Percentiles rank a stretch among this genome's conserved stretches.
Conservation (phyloP, 2,888 invertebrate species). For the Galeopsomyia nigrocyanea region DNA sequence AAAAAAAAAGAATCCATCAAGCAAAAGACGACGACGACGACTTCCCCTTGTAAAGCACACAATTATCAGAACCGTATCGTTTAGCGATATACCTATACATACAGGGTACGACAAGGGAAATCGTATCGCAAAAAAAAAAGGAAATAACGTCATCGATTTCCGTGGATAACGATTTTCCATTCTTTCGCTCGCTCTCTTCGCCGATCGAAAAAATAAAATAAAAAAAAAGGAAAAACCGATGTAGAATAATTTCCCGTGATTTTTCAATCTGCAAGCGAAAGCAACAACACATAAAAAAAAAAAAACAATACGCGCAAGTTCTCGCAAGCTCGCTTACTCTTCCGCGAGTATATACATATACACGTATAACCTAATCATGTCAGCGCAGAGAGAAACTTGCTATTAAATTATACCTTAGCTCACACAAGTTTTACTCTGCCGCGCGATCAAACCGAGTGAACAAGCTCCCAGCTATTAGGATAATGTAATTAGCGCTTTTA, state of each 20-base stretch:
- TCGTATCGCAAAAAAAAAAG: neutral
- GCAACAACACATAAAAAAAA: too few species aligned
- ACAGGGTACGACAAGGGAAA: neutral
- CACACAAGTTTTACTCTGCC: neutral
- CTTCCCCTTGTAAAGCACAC: neutral
- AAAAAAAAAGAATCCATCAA: conserved; percentile 34
- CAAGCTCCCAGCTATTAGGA: conserved; percentile 6
- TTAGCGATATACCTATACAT: neutral
- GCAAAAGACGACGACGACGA: neutral
- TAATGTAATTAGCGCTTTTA: too few species aligned
- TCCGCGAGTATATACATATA: too few species aligned
- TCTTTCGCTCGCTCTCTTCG: too few species aligned
- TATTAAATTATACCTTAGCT: neutral
- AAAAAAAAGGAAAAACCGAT: too few species aligned
- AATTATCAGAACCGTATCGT: conserved; percentile 30
- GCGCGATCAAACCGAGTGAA: conserved; percentile 16
- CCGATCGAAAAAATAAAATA: too few species aligned
- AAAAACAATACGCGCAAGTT: too few species aligned
- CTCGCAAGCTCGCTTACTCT: too few species aligned
- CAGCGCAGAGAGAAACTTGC: too few species aligned
- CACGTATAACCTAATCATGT: too few species aligned
- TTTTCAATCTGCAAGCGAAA: too few species aligned
- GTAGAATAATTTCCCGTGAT: too few species aligned
- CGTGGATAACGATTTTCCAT: conserved; percentile 3
- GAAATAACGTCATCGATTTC: conserved; percentile 16